phyloP scores from a whole-genome alignment of 2,888 invertebrate species.

The Limnephilus marmoratus region DNA sequence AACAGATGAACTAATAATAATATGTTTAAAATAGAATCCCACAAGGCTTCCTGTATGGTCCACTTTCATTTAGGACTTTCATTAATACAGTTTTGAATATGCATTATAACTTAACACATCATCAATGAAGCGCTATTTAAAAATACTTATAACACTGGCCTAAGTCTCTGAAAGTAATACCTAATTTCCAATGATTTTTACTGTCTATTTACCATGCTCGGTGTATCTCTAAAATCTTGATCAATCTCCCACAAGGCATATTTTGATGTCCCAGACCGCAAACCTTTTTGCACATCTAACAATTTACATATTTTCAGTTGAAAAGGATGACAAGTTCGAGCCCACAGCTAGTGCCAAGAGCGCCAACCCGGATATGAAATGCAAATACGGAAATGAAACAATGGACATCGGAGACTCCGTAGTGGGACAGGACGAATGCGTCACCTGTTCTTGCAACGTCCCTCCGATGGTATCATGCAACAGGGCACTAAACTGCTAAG shows the following conservation, averaged over 20 bases:
- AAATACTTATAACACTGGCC: no score
- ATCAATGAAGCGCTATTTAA: no score
- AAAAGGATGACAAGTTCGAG: slow-evolving; percentile 70
- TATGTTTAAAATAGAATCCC: background rate
- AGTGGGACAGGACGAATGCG: slow-evolving; percentile 71
- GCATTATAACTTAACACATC: background rate
- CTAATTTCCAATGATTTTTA: no score
- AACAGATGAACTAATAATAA: background rate
- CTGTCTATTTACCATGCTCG: no score
- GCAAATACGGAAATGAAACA: slow-evolving; percentile 73
- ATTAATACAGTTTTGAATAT: background rate
- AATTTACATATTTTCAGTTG: slow-evolving; percentile 68
- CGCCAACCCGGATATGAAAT: slow-evolving; percentile 67
- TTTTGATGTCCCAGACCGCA: background rate
- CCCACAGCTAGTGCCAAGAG: slow-evolving; percentile 46
- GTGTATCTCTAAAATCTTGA: no score
- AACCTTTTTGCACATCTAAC: background rate
- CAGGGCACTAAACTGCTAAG: slow-evolving; percentile 63
- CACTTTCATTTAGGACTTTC: background rate
- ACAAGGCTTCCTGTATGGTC: background rate
- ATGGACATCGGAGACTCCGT: slow-evolving; percentile 74
- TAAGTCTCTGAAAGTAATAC: no score
- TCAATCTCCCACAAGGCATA: no score
- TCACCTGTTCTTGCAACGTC: slow-evolving; percentile 72
- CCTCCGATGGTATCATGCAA: slow-evolving; percentile 75